Evolutionary conservation across 2,113 vertebrate genomes (phyloP).

Genomic region (Australoheros scitulus): DNA sequence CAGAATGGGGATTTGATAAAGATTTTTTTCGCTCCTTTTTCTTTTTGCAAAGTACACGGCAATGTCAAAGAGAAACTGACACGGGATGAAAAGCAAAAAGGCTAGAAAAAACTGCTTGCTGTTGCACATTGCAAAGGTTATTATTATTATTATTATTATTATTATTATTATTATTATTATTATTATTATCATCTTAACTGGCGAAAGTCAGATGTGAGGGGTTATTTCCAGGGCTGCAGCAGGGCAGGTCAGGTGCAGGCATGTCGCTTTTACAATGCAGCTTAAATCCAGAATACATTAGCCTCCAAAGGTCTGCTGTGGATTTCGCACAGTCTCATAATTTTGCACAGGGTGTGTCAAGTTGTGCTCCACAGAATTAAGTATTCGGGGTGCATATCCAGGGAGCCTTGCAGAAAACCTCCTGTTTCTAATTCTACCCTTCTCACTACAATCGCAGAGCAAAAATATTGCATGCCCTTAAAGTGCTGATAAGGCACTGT

Average conservation of each 20-base stretch:
- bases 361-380: conserved; percentile 58
- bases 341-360: conserved; percentile 57
- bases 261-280: conserved; percentile 61
- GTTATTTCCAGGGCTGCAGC: conserved; percentile 30
- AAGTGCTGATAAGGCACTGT: conserved; percentile 51
- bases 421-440: conserved; percentile 48
- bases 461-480: conserved; percentile 29
- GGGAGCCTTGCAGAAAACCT: conserved; percentile 35
- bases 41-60: conserved; percentile 85
- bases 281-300: conserved; percentile 70
- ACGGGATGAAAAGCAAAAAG: conserved; percentile 60
- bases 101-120: conserved; percentile 29
- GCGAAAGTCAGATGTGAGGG: conserved; percentile 31
- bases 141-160: conserved; percentile 20
- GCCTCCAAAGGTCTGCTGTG: conserved; percentile 57
- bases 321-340: conserved; percentile 62
- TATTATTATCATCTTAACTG: conserved; percentile 9
- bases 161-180: conserved; percentile 24
- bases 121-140: not conserved
- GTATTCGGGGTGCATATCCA: conserved; percentile 29
- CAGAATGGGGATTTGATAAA: conserved; percentile 99
- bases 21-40: conserved; percentile 86
- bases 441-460: conserved; percentile 33
- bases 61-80: conserved; percentile 87
- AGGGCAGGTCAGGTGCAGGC: conserved; percentile 60